Evolutionary conservation across 2,888 invertebrate genomes (phyloP), one percentile per base, ranked within the genome.

Genomic region (Ormyrus pomaceus): DNA sequence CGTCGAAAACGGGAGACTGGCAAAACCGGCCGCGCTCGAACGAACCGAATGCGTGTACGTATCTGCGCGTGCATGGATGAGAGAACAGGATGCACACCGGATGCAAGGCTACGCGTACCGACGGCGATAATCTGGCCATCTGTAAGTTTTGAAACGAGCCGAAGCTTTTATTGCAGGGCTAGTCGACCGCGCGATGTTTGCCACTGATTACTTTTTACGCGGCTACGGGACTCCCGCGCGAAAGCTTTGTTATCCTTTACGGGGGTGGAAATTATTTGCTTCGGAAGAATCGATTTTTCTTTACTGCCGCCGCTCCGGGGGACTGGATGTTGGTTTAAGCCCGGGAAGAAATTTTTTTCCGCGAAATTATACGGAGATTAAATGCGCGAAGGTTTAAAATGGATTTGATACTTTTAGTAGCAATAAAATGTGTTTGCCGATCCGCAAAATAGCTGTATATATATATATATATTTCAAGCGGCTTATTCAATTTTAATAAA

Each of bases 61-160:
- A 73, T 74, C 11, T 46, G 13, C 13, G 53, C 46, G 62, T 53
- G 64, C 5, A 48, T 0, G 34, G 34, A 34, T 34, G 19, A 6
- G 68, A 59, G 53, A 6, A 8, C n/a, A 53, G 34, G 46, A 4
- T 46, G 55, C 10, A n/a, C 11, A 55, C 4, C 53, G 48, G 7
- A 46, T n/a, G 9, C 55, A 66, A 58, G 66, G 6, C 46, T n/a
- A n/a, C 55, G n/a, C 19, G 48, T 11, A 50, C 7, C 46, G 2
- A 9, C n/a, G 9, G 56, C 19, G 71, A 76, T 76, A 80, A 80
- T 72, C 80, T 61, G 13, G 45, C 48, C 55, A 80, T 71, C 76
- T 76, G 66, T 55, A 66, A 76, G 66, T 76, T 61, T 76, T 55
- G 51, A 75, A 79, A 65, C 50, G 62, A 45, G 68, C 8, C n/a